Evolutionary conservation across 2,888 invertebrate genomes (phyloP).

Genomic region (Nemurella pictetii): DNA sequence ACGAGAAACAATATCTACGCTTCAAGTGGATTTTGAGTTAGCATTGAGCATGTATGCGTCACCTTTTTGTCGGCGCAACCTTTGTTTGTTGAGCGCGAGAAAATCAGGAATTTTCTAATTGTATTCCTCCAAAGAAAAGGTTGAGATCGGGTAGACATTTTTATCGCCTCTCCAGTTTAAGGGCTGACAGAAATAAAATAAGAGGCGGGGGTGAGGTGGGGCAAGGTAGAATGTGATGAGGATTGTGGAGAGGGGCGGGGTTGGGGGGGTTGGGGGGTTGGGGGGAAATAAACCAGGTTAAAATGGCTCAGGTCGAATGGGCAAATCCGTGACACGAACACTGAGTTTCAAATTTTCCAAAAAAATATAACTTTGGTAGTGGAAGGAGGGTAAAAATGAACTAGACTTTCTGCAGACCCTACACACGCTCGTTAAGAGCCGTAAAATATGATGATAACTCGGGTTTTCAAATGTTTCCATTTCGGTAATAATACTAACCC

Average conservation of each 20-base stretch:
- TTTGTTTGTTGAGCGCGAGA: background rate
- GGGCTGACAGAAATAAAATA: background rate
- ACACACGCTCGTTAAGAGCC: background rate
- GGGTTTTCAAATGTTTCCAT: background rate
- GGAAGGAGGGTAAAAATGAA: background rate
- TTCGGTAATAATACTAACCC: background rate
- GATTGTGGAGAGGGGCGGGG: background rate
- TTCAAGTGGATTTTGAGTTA: background rate
- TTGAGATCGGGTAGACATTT: background rate
- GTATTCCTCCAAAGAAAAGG: background rate
- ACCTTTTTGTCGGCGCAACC: background rate
- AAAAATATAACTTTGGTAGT: background rate
- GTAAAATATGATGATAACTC: background rate
- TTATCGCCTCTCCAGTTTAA: background rate
- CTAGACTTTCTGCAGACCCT: background rate
- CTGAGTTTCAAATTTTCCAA: constrained; percentile 11
- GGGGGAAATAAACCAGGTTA: background rate
- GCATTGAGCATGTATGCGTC: background rate
- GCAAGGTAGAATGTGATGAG: background rate
- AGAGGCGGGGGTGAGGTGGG: background rate
- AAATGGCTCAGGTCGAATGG: constrained; percentile 15
- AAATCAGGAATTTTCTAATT: background rate
- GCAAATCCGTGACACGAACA: constrained; percentile 6
- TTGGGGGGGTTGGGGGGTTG: background rate
- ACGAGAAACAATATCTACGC: background rate